Percentiles rank a stretch among this genome's conserved stretches.
These are phyloP conservation scores for Galaxea fascicularis DNA, from an alignment of 92 coral and sea anemone genomes.

Conservation along the genomic window DNA sequence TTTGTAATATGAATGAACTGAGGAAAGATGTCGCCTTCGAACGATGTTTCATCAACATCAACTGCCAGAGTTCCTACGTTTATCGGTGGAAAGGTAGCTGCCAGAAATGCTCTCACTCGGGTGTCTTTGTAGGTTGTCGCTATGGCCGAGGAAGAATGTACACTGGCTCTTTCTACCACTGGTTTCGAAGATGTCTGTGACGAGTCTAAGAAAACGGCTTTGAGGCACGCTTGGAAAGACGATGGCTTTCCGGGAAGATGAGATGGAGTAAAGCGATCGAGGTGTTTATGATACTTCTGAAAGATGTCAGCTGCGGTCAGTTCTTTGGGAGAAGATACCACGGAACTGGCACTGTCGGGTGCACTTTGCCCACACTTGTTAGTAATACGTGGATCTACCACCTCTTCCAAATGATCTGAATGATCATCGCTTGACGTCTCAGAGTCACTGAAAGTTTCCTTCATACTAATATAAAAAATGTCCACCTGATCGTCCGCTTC, in stretches of 20 bases:
- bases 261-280: background rate
- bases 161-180: background rate
- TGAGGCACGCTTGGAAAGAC: slow-evolving; percentile 31
- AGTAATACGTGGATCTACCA: too few species aligned
- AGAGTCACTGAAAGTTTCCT: too few species aligned
- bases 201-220: slow-evolving; percentile 12
- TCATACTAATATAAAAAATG: too few species aligned
- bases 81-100: slow-evolving; percentile 16
- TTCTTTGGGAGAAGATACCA: background rate
- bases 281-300: slow-evolving; percentile 4
- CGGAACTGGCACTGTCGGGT: background rate
- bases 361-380: too few species aligned
- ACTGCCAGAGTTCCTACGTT: slow-evolving; percentile 21
- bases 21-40: slow-evolving; percentile 27
- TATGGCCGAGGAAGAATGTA: slow-evolving; percentile 6
- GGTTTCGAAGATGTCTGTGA: too few species aligned
- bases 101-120: slow-evolving; percentile 26
- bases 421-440: too few species aligned
- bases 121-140: background rate
- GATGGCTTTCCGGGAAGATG: slow-evolving; percentile 35
- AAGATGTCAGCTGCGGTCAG: background rate
- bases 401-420: too few species aligned
- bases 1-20: slow-evolving; percentile 21
- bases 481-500: too few species aligned
- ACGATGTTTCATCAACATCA: background rate